Percentiles rank a stretch among this genome's conserved stretches.
Evolutionary conservation across 2,113 vertebrate species (phyloP).

Genomic region (Notothenia coriiceps): DNA sequence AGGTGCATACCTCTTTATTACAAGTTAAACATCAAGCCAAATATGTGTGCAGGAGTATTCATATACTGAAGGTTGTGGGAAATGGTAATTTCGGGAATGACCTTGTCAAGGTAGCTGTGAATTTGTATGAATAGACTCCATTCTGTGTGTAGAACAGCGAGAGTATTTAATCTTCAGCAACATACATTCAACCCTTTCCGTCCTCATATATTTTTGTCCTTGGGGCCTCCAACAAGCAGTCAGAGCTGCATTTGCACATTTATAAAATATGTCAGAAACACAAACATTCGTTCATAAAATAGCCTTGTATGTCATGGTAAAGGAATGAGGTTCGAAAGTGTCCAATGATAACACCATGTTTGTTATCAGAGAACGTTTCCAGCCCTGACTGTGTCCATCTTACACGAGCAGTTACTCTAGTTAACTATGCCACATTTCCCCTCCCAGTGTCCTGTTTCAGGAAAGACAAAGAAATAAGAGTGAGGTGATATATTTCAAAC

Average conservation of each 20-base stretch:
- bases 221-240: constrained; percentile 11
- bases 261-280: constrained; percentile 15
- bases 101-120: constrained; percentile 33
- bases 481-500: constrained; percentile 48
- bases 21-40: constrained; percentile 36
- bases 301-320: not conserved
- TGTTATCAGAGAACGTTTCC: not conserved
- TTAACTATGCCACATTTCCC: constrained; percentile 14
- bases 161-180: constrained; percentile 23
- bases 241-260: constrained; percentile 22
- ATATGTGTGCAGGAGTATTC: constrained; percentile 30
- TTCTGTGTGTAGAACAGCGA: constrained; percentile 33
- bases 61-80: constrained; percentile 27
- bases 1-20: constrained; percentile 21
- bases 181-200: constrained; percentile 8
- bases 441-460: constrained; percentile 49
- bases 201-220: constrained; percentile 29
- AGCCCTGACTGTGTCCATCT: not conserved
- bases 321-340: not conserved
- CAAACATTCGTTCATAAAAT: not conserved
- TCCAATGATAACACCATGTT: not conserved
- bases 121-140: constrained; percentile 49
- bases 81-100: constrained; percentile 39
- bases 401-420: constrained; percentile 4
- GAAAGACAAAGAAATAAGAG: constrained; percentile 49